A percentile compares a stretch with the other conserved stretches of the same genome.
Evolutionary conservation across 2,113 vertebrate species (phyloP).

Genomic region (Ictalurus furcatus): DNA sequence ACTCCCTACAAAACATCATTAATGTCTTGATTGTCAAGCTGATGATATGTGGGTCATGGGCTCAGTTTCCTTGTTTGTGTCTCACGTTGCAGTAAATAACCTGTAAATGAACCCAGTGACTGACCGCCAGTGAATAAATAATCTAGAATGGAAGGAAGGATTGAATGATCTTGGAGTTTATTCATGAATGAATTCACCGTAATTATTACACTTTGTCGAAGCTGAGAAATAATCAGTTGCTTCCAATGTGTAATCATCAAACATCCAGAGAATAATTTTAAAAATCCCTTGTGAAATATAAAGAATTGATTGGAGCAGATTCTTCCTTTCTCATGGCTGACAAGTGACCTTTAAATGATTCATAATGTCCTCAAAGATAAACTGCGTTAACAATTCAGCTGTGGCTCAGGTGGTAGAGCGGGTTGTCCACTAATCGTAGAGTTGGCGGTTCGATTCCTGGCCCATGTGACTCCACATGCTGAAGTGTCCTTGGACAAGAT

Average conservation of each 20-base stretch:
- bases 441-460: too few relatives aligned
- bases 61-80: conserved; percentile 7
- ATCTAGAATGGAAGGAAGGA: conserved; percentile 12
- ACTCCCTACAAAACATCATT: background rate
- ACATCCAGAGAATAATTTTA: background rate
- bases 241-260: background rate
- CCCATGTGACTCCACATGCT: too few relatives aligned
- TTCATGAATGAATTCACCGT: conserved; percentile 17
- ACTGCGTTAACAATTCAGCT: background rate
- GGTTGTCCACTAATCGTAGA: too few relatives aligned
- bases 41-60: conserved; percentile 19
- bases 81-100: conserved; percentile 28
- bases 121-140: conserved; percentile 27
- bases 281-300: background rate
- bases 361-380: background rate
- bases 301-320: background rate
- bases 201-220: background rate
- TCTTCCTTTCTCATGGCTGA: background rate
- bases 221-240: background rate
- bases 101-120: conserved; percentile 11
- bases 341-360: conserved; percentile 2
- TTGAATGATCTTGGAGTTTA: conserved; percentile 7
- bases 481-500: too few relatives aligned
- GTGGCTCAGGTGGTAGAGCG: too few relatives aligned
- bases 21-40: background rate